phyloP scores from a whole-genome alignment of 2,888 invertebrate genomes.

The Leistus spinibarbis region DNA sequence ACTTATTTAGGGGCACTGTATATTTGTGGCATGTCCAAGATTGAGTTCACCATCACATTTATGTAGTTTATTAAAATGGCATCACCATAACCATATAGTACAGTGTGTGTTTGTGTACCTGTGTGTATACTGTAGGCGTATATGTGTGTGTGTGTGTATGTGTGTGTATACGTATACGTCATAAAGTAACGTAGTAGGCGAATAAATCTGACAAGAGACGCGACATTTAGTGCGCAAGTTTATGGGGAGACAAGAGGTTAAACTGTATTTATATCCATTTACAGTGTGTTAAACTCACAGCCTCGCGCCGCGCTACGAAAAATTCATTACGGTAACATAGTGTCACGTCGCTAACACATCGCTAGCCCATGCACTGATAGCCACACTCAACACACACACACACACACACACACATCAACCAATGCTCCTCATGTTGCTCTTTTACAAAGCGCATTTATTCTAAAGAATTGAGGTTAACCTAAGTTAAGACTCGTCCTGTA shows the following conservation, averaged over 20 bases:
- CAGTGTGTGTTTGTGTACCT: too few relatives aligned
- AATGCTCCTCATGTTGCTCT: too few relatives aligned
- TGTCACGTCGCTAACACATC: background rate
- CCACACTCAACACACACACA: background rate
- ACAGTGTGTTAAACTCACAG: conserved; percentile 7
- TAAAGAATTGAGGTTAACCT: too few relatives aligned
- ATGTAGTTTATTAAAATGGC: too few relatives aligned
- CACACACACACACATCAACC: background rate
- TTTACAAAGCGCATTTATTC: too few relatives aligned
- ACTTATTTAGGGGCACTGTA: too few relatives aligned
- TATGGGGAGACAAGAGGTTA: conserved; percentile 29
- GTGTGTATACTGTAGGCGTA: background rate
- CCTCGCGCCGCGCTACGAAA: background rate
- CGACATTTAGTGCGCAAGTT: conserved; percentile 23
- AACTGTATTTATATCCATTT: conserved; percentile 34
- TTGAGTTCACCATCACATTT: too few relatives aligned
- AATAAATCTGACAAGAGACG: conserved; percentile 28
- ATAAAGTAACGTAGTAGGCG: conserved; percentile 6
- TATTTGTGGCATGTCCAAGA: too few relatives aligned
- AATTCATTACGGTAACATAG: conserved; percentile 15
- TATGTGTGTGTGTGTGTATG: too few relatives aligned
- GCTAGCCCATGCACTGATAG: background rate
- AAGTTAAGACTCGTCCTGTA: too few relatives aligned
- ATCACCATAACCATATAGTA: too few relatives aligned
- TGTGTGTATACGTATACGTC: background rate